Conservation (phyloP, 2,888 invertebrate genomes). For the Lasioglossum zephyrum region DNA sequence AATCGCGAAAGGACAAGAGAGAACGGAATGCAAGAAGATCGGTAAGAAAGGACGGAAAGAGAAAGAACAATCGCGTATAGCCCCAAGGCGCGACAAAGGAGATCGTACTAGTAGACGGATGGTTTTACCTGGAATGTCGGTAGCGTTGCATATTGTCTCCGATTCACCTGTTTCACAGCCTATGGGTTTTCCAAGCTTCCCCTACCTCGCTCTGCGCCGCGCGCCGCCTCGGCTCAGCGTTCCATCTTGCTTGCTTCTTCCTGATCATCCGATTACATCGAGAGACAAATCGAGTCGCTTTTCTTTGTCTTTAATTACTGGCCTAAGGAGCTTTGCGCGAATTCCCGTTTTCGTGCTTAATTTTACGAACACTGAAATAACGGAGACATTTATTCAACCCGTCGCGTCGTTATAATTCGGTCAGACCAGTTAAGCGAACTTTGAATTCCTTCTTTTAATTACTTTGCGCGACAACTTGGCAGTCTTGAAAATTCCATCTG, state of each 20-base stretch:
- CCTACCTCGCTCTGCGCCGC: no score
- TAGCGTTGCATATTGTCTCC: constrained; percentile 70
- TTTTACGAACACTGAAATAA: background rate
- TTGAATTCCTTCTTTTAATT: background rate
- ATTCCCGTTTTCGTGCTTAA: background rate
- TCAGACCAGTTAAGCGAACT: background rate
- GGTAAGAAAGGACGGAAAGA: constrained; percentile 5
- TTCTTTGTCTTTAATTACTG: background rate
- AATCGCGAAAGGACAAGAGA: background rate
- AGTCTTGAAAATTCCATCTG: background rate
- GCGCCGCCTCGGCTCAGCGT: background rate
- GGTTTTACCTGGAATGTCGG: constrained; percentile 40
- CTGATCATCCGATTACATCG: background rate
- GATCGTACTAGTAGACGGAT: constrained; percentile 35
- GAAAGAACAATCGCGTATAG: constrained; percentile 41
- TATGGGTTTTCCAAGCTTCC: constrained; percentile 45
- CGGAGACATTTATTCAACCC: background rate
- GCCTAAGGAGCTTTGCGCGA: background rate
- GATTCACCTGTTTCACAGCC: constrained; percentile 67
- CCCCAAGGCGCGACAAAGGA: constrained; percentile 44
- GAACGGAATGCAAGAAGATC: background rate
- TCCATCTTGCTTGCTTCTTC: background rate
- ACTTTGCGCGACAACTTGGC: background rate
- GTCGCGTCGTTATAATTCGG: background rate
- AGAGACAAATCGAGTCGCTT: background rate